Evolutionary conservation across 2,113 vertebrate genomes (phyloP).

Genomic region (Leuciscus idus): DNA sequence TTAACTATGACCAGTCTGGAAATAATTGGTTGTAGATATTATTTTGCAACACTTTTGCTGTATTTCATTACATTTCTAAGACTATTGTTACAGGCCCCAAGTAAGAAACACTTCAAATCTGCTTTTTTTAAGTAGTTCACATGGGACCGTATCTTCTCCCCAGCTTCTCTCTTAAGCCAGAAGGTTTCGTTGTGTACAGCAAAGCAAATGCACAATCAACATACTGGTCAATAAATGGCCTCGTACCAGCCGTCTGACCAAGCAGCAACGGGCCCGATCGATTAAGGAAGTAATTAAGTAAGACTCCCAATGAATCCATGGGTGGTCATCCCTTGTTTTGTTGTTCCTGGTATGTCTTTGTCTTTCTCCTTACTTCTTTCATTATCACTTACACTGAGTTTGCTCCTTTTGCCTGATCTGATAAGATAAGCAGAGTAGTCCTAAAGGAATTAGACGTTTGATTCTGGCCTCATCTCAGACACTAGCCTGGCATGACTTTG

Average conservation of each 20-base stretch:
- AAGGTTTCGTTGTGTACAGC: constrained; percentile 58
- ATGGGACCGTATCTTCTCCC: constrained; percentile 11
- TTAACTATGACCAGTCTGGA: not conserved
- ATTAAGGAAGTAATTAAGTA: constrained; percentile 72
- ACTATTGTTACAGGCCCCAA: not conserved
- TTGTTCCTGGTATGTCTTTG: constrained; percentile 36
- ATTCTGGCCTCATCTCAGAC: constrained; percentile 9
- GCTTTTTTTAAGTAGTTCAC: constrained; percentile 5
- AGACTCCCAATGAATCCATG: constrained; percentile 64
- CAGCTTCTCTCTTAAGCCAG: constrained; percentile 19
- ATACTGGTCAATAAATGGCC: constrained; percentile 66
- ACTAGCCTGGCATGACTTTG: constrained; percentile 17
- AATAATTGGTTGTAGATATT: not conserved
- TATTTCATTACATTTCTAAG: not conserved
- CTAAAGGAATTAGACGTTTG: constrained; percentile 28
- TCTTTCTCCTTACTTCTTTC: constrained; percentile 44
- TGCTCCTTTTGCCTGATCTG: constrained; percentile 34
- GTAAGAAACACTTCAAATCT: not conserved
- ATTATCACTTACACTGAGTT: constrained; percentile 33
- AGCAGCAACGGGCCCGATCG: constrained; percentile 61
- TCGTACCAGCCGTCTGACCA: constrained; percentile 63
- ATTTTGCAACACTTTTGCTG: not conserved
- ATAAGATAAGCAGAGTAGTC: constrained; percentile 48
- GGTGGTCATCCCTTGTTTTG: constrained; percentile 51
- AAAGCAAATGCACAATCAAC: constrained; percentile 66